Evolutionary conservation across 2,113 vertebrate species (phyloP).

Genomic region (Malurus cyaneus): DNA sequence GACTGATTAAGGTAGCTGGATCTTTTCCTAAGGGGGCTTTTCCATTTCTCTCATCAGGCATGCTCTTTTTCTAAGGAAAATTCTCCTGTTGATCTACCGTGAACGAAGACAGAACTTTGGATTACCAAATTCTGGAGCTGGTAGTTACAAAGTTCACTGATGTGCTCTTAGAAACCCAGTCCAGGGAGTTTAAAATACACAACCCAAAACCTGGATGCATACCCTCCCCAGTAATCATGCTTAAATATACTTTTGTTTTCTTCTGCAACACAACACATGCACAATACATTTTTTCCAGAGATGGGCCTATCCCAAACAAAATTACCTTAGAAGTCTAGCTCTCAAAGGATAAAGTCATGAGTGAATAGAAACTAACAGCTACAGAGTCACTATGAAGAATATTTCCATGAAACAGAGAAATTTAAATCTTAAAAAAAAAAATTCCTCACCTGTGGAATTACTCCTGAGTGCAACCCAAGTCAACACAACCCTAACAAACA

Average conservation of each 20-base stretch:
- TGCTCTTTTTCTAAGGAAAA: not conserved
- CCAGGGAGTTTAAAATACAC: not conserved
- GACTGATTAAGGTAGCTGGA: slow-evolving; percentile 44
- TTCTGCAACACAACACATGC: not conserved
- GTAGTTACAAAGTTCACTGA: not conserved
- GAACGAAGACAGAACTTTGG: not conserved
- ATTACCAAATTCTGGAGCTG: not conserved
- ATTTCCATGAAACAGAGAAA: not conserved
- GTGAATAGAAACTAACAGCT: not conserved
- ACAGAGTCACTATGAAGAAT: not conserved
- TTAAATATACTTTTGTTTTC: not conserved
- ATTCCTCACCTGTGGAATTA: not conserved
- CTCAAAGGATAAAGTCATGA: not conserved
- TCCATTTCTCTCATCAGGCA: slow-evolving; percentile 4
- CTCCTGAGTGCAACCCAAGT: not conserved
- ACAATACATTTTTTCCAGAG: not conserved
- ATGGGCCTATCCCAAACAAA: not conserved
- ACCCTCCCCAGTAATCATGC: fast-evolving
- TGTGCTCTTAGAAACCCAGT: not conserved
- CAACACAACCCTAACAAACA: not conserved
- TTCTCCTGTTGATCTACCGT: not conserved
- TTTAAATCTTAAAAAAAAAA: not conserved
- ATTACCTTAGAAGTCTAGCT: not conserved
- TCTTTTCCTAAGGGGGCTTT: slow-evolving; percentile 21
- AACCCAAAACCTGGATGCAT: not conserved